Evolutionary conservation across 2,797 vertebrate genomes (phyloP), one percentile per base, ranked within the genome.

Genomic region (Lycodopsis pacificus): DNA sequence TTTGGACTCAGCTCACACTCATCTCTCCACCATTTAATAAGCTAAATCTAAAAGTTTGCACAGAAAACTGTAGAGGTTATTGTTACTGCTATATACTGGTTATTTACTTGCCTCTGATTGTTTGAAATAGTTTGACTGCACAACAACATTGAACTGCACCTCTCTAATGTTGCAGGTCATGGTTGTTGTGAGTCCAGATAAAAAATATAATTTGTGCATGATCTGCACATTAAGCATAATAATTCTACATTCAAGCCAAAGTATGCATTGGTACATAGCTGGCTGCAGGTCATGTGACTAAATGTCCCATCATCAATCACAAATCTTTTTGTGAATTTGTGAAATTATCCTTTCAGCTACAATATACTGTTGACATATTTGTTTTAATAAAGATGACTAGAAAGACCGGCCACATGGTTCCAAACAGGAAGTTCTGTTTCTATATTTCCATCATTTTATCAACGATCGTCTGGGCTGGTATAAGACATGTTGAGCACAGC

Each of bases 1-100:
- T 27, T 65, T 85, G 65, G 76, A 77, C 71, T 81, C 65, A 59
- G 20, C 48, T 51, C 49, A 51, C n/a, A 12, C 10, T 51, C 49
- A 22, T 51, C 49, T 91, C 88, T 82, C 64, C 51, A 58, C 71
- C 20, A 72, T 83, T 87, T 85, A 66, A 87, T 82, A 49, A 71
- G 83, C 25, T 30, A 30, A 65, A 34, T 61, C 17, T 30, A 76
- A 78, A 79, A 49, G 64, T 90, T 82, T 81, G 65, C 67, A 11
- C 38, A 53, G 71, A 82, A 81, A 83, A 59, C 46, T n/a, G 53
- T 42, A 65, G 71, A 84, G 59, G 79, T 84, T 88, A 88, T 84
- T 44, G 53, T 57, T 54, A 30, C 7, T 30, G 51, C 36, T 49
- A 30, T 34, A 44, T 71, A 54, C 75, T 32, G 64, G 48, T 81